Conservation (phyloP, 2,113 vertebrate genomes). For the Protomyctophum bolini region DNA sequence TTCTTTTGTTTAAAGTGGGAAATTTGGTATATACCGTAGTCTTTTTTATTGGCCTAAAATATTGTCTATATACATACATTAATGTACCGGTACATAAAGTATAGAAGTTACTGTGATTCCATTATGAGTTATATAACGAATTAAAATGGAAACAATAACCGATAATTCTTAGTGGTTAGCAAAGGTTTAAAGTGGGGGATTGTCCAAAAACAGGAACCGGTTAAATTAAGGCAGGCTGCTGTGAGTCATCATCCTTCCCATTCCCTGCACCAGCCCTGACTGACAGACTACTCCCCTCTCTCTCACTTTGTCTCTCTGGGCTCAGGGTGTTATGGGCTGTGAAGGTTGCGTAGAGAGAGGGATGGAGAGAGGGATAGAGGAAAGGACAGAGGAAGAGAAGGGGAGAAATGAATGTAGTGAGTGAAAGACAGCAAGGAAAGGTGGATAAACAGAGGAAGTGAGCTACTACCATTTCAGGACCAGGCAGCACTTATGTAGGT, state of each 20-base stretch:
- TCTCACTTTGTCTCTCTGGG: conserved; percentile 23
- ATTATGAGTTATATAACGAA: too few species aligned
- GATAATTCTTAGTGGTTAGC: background rate
- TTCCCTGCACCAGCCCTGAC: conserved; percentile 47
- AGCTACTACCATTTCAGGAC: conserved; percentile 33
- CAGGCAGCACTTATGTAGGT: background rate
- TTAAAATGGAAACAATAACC: background rate
- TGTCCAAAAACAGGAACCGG: conserved; percentile 3
- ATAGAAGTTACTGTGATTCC: too few species aligned
- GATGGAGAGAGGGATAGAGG: background rate
- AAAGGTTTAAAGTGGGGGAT: background rate
- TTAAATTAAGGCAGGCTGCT: conserved; percentile 36
- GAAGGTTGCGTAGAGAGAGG: too few species aligned
- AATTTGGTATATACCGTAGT: too few species aligned
- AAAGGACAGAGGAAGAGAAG: conserved; percentile 22
- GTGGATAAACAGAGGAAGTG: background rate
- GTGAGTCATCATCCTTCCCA: conserved; percentile 47
- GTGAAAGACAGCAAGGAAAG: background rate
- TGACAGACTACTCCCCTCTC: conserved; percentile 40
- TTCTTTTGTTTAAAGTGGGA: too few species aligned
- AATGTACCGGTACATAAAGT: too few species aligned
- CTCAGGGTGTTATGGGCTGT: conserved; percentile 10
- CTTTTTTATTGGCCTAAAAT: too few species aligned
- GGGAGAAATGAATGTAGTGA: background rate
- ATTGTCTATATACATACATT: too few species aligned